phyloP scores from a whole-genome alignment of 2,797 vertebrate genomes.

The Tamandua tetradactyla region DNA sequence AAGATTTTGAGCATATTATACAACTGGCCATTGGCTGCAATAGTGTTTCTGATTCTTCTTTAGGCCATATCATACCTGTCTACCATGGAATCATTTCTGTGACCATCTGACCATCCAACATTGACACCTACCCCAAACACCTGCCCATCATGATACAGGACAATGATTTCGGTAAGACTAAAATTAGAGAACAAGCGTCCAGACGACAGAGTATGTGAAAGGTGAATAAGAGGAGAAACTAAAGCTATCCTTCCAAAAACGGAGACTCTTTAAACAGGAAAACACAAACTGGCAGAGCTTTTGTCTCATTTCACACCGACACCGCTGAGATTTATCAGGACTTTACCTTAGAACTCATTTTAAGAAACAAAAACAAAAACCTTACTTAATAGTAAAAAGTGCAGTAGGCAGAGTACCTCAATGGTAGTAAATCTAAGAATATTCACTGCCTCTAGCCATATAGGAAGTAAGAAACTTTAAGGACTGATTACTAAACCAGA shows the following conservation, averaged over 20 bases:
- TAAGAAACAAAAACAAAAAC: neutral
- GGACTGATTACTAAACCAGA: neutral
- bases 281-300: neutral
- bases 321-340: neutral
- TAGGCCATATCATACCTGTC: neutral
- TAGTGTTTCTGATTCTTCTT: neutral
- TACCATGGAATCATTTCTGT: neutral
- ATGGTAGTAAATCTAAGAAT: neutral
- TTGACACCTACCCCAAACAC: neutral
- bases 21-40: neutral
- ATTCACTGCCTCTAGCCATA: neutral
- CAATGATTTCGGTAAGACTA: neutral
- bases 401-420: no score
- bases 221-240: neutral
- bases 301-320: neutral
- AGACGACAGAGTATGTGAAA: neutral
- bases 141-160: neutral
- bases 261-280: neutral
- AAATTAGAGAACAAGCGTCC: neutral
- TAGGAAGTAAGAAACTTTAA: neutral
- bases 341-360: neutral
- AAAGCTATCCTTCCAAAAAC: neutral
- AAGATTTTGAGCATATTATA: neutral
- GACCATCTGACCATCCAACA: neutral
- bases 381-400: neutral